Percentiles rank a stretch among this genome's conserved stretches.
phyloP scores from a whole-genome alignment of 2,888 invertebrate species.

The Cosmopolites sordidus region DNA sequence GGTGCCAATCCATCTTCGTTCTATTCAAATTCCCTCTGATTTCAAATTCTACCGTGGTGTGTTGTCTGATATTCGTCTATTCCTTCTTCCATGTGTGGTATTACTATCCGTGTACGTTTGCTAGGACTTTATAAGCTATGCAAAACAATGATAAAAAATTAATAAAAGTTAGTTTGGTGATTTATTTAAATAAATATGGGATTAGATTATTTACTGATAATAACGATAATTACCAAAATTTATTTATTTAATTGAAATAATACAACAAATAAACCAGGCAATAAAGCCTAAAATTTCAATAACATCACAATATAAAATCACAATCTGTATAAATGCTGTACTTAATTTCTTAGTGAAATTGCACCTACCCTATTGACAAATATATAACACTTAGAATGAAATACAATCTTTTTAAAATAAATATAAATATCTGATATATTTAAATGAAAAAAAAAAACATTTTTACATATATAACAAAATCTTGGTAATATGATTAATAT shows the following conservation, averaged over 20 bases:
- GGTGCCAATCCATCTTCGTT: too few species aligned
- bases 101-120: too few species aligned
- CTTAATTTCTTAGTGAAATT: slow-evolving; percentile 20
- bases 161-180: too few species aligned
- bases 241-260: slow-evolving; percentile 29
- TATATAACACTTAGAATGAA: slow-evolving; percentile 11
- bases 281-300: slow-evolving; percentile 30
- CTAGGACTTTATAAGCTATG: too few species aligned
- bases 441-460: not conserved
- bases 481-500: not conserved
- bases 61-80: too few species aligned
- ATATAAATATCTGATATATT: slow-evolving; percentile 7
- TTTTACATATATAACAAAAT: slow-evolving; percentile 1
- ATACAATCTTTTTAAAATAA: slow-evolving; percentile 13
- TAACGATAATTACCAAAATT: slow-evolving; percentile 11
- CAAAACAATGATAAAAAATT: too few species aligned
- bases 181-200: too few species aligned
- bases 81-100: too few species aligned
- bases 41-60: too few species aligned
- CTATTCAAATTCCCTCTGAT: too few species aligned
- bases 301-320: slow-evolving; percentile 44
- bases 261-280: slow-evolving; percentile 35
- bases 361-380: slow-evolving; percentile 18
- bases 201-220: slow-evolving; percentile 1
- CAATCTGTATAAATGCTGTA: slow-evolving; percentile 32